Evolutionary conservation across 2,888 invertebrate species (phyloP).

Genomic region (Orthonychiurus folsomi): DNA sequence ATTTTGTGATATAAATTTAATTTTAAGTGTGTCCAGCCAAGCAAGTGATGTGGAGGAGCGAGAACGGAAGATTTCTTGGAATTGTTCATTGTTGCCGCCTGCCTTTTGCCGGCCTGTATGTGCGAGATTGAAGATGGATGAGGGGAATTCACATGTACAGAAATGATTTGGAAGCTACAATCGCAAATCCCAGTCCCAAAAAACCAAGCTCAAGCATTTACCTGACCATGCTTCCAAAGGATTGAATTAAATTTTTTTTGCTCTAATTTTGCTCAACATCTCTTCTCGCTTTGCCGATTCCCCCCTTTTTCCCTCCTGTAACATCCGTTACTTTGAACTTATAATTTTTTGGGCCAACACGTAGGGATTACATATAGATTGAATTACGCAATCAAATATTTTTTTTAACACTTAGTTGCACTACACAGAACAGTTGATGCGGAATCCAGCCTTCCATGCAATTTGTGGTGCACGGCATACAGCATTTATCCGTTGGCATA

Average conservation of each 20-base stretch:
- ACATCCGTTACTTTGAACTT: constrained; percentile 14
- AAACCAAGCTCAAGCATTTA: not conserved
- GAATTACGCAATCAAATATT: not conserved
- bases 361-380: not conserved
- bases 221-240: not conserved
- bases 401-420: not conserved
- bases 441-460: not conserved
- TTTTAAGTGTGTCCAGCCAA: not conserved
- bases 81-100: too few species aligned
- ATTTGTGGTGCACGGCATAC: too few species aligned
- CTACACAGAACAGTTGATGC: not conserved
- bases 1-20: not conserved
- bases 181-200: not conserved
- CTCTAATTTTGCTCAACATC: constrained; percentile 1
- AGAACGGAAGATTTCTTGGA: not conserved
- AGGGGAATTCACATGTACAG: too few species aligned
- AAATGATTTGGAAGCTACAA: not conserved
- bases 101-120: too few species aligned
- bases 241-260: not conserved
- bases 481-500: too few species aligned
- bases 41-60: not conserved
- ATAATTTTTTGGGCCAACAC: constrained; percentile 9
- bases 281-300: not conserved
- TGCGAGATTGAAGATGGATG: too few species aligned
- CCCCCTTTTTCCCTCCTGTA: not conserved